These are phyloP conservation scores for Ophonus ardosiacus DNA, from an alignment of 2,888 invertebrate species.

Conservation along the genomic window DNA sequence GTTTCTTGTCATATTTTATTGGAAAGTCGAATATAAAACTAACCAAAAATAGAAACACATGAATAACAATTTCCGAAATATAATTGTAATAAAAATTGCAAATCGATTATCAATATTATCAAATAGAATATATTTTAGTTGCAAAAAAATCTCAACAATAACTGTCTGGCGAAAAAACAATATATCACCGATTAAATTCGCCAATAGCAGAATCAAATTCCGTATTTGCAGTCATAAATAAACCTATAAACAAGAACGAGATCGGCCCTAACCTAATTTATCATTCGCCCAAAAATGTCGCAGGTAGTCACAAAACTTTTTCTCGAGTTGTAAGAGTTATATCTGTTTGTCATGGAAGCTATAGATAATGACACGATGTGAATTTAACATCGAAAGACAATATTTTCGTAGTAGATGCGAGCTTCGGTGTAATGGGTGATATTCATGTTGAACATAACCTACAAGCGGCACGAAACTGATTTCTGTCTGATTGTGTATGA, in stretches of 20 bases:
- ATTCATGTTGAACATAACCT: slow-evolving; percentile 34
- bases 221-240: slow-evolving; percentile 26
- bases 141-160: background rate
- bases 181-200: slow-evolving; percentile 15
- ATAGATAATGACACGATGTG: slow-evolving; percentile 34
- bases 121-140: background rate
- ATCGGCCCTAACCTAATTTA: slow-evolving; percentile 35
- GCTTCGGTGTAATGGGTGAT: slow-evolving; percentile 8
- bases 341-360: slow-evolving; percentile 37
- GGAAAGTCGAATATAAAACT: background rate
- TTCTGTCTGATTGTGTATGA: slow-evolving; percentile 36
- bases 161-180: slow-evolving; percentile 36
- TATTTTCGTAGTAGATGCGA: background rate
- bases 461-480: slow-evolving; percentile 30
- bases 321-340: slow-evolving; percentile 27
- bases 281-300: slow-evolving; percentile 35
- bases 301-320: slow-evolving; percentile 43
- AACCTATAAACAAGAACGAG: slow-evolving; percentile 35
- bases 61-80: slow-evolving; percentile 5
- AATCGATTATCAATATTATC: background rate
- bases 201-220: slow-evolving; percentile 11
- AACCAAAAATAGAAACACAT: slow-evolving; percentile 34
- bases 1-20: slow-evolving; percentile 12
- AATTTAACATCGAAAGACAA: slow-evolving; percentile 15
- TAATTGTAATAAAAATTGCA: slow-evolving; percentile 34